These are phyloP conservation scores for Helicolenus hilgendorfi DNA, from an alignment of 2,797 vertebrate species.

Conservation along the genomic window DNA sequence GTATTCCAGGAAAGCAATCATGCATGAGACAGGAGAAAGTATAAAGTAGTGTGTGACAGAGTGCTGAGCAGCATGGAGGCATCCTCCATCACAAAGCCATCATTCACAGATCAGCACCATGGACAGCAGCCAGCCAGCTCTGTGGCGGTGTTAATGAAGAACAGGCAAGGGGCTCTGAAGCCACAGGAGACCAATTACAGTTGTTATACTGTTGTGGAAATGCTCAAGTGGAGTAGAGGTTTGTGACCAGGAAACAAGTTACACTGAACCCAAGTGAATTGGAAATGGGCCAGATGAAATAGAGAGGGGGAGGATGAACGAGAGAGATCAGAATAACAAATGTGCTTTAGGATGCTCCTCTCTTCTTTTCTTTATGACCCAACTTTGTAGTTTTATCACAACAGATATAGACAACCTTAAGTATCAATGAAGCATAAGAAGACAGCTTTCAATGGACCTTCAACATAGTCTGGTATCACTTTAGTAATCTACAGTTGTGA, in stretches of 20 bases:
- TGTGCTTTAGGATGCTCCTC: not conserved
- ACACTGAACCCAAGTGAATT: slow-evolving; percentile 38
- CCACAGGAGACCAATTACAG: slow-evolving; percentile 82
- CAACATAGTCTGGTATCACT: not conserved
- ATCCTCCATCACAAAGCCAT: slow-evolving; percentile 56
- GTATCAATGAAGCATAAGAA: not conserved
- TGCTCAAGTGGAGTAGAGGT: slow-evolving; percentile 48
- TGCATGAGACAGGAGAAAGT: not conserved
- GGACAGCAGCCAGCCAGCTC: slow-evolving; percentile 74
- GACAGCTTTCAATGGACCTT: not conserved
- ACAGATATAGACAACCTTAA: not conserved
- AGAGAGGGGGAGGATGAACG: slow-evolving; percentile 2
- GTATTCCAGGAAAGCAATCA: slow-evolving; percentile 1
- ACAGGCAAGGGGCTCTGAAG: slow-evolving; percentile 54
- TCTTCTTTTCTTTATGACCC: not conserved
- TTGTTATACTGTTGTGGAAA: slow-evolving; percentile 69
- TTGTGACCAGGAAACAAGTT: slow-evolving; percentile 39
- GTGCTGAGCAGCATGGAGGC: slow-evolving; percentile 48
- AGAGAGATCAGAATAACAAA: slow-evolving; percentile 41
- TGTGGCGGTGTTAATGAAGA: slow-evolving; percentile 76
- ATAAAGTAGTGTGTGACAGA: slow-evolving; percentile 13
- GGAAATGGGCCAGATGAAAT: slow-evolving; percentile 40
- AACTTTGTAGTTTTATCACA: slow-evolving; percentile 24
- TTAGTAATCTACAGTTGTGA: not conserved
- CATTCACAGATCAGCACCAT: slow-evolving; percentile 79